These are phyloP conservation scores for Clepsis dumicolana DNA, from an alignment of 2,888 invertebrate species.

Conservation along the genomic window DNA sequence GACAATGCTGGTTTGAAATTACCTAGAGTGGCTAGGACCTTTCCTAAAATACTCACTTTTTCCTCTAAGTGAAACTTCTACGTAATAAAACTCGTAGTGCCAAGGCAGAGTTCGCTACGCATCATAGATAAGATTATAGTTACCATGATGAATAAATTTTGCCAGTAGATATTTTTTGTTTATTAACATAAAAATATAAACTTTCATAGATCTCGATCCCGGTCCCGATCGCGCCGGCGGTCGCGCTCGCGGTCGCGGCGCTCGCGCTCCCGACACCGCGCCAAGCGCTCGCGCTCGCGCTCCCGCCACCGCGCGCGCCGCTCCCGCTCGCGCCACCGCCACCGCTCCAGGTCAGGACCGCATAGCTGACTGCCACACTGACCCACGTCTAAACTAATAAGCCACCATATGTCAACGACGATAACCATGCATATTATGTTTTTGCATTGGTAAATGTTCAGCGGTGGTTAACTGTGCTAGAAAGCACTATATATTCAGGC, in stretches of 20 bases:
- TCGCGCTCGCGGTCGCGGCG: slow-evolving; percentile 89
- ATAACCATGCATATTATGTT: no score
- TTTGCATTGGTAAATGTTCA: no score
- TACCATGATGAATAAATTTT: not conserved
- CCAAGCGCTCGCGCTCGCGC: slow-evolving; percentile 84
- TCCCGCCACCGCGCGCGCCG: slow-evolving; percentile 87
- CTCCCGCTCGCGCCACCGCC: slow-evolving; percentile 85
- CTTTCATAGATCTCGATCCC: slow-evolving; percentile 78
- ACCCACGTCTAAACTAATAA: no score
- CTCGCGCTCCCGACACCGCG: slow-evolving; percentile 86
- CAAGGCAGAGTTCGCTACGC: not conserved
- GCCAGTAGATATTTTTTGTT: not conserved
- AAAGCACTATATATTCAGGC: no score
- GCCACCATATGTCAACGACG: no score
- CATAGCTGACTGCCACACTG: not conserved
- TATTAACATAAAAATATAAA: not conserved
- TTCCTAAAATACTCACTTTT: no score
- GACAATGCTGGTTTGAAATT: no score
- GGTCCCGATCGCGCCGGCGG: slow-evolving; percentile 82
- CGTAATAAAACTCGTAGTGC: not conserved
- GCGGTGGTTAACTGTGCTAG: no score
- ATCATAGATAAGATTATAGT: slow-evolving; percentile 53
- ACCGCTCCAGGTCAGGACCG: slow-evolving; percentile 74
- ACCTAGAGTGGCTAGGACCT: no score
- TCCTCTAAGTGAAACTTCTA: not conserved